Evolutionary conservation across 1,140 invertebrate genomes (phyloP), one percentile per base, ranked within the genome.

Genomic region (Cydia pomonella): DNA sequence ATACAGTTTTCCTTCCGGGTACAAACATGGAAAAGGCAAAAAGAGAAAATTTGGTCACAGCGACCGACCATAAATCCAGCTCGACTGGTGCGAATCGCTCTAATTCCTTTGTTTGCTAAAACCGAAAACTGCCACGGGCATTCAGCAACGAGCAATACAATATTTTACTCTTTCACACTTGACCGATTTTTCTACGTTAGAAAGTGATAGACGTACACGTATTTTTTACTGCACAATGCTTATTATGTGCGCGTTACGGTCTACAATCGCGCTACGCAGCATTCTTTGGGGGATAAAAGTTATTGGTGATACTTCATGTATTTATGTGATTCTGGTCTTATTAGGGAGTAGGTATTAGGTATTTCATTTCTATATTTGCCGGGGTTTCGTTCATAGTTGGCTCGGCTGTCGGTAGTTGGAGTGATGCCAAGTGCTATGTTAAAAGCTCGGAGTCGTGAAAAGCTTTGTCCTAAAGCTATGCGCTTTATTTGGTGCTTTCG

Each of bases 91-190:
- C 81, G 81, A 79, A 83, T 79, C 77, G 81, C 78, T 84, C 84
- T 88, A 88, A 89, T 88, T 86, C 86, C 85, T 89, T 89, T 89
- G 87, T 89, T 87, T 87, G 85, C 79, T 75, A 85, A 85, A 87
- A 86, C 83, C 84, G 87, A 89, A 85, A 85, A 86, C 82, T 84
- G 85, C 74, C 75, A 77, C 77, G 79, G 80, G 77, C 80, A 80
- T 77, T 76, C 74, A 59, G 72, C 74, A 77, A 76, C 79, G 75
- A 71, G 77, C 79, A 78, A 74, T 76, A 79, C 83, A 72, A 88
- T 89, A 85, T 83, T 85, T 89, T 85, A 89, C 85, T 84, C 85
- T 79, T 84, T 89, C 87, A 62, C 85, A 84, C 87, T 84, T 87
- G 80, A 84, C 80, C 76, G 83, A 84, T 80, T 73, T 77, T 73